Conservation (phyloP, 2,888 invertebrate species). For the Prosapia bicincta region DNA sequence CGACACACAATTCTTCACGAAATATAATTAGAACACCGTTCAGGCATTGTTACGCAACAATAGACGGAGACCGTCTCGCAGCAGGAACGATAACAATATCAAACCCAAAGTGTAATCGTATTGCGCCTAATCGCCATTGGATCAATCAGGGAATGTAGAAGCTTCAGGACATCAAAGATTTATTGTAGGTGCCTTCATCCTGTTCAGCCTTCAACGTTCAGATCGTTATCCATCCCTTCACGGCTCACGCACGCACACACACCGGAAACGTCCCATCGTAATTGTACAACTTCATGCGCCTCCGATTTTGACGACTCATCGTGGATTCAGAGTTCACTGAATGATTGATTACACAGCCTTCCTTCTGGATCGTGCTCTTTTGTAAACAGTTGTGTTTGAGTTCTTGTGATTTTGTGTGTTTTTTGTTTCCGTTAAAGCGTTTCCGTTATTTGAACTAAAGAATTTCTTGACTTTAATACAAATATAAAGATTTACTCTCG, state of each 20-base stretch:
- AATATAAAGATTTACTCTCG: no score
- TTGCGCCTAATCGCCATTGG: not conserved
- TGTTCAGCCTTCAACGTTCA: conserved; percentile 13
- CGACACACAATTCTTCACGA: not conserved
- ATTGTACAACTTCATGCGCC: not conserved
- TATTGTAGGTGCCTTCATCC: conserved; percentile 11
- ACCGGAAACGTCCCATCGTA: conserved; percentile 3
- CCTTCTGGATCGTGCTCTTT: not conserved
- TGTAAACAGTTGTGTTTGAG: not conserved
- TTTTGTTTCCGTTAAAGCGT: no score
- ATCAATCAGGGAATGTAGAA: not conserved
- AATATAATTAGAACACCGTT: not conserved
- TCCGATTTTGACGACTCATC: not conserved
- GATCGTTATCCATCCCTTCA: conserved; percentile 20
- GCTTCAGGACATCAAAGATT: not conserved
- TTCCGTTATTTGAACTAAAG: no score
- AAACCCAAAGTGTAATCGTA: not conserved
- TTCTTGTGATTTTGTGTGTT: not conserved
- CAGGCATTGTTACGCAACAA: not conserved
- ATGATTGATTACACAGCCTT: not conserved
- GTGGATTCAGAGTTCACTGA: not conserved
- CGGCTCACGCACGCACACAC: not conserved
- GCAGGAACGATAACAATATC: not conserved
- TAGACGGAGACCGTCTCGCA: not conserved
- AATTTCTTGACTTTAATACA: no score